phyloP scores from a whole-genome alignment of 64 coral and sea anemone species.

The Platygyra sinensis region DNA sequence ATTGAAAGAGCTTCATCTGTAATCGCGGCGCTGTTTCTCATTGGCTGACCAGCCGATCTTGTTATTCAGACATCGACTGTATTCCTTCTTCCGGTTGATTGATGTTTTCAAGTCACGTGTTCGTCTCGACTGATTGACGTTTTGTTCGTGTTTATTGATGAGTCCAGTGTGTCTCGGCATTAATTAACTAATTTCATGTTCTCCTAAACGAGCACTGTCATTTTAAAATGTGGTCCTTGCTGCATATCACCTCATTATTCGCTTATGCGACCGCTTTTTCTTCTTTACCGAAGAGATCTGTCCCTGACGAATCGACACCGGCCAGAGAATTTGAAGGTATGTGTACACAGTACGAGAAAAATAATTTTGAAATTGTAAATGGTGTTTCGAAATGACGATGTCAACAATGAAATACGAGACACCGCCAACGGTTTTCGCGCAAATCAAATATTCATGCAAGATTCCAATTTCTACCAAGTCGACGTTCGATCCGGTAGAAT shows the following conservation, averaged over 20 bases:
- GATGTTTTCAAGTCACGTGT: background rate
- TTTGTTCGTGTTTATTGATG: background rate
- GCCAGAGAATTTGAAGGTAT: slow-evolving; percentile 31
- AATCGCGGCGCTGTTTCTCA: too few species aligned
- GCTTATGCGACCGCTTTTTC: background rate
- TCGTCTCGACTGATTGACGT: background rate
- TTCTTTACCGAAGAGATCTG: background rate
- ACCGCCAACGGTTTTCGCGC: background rate
- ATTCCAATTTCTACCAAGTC: too few species aligned
- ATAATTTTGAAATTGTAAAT: background rate
- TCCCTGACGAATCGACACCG: background rate
- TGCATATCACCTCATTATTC: background rate
- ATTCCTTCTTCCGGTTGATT: background rate
- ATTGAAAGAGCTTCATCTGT: too few species aligned
- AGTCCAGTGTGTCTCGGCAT: background rate
- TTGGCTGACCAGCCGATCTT: too few species aligned
- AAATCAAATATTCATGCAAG: background rate
- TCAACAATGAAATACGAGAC: background rate
- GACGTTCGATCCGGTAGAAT: too few species aligned
- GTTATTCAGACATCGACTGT: too few species aligned
- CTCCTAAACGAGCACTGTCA: background rate
- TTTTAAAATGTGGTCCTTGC: background rate
- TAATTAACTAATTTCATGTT: background rate
- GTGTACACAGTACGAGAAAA: background rate
- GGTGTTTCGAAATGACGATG: background rate